Evolutionary conservation across 2,797 vertebrate species (phyloP).

Genomic region (Hybognathus amarus): DNA sequence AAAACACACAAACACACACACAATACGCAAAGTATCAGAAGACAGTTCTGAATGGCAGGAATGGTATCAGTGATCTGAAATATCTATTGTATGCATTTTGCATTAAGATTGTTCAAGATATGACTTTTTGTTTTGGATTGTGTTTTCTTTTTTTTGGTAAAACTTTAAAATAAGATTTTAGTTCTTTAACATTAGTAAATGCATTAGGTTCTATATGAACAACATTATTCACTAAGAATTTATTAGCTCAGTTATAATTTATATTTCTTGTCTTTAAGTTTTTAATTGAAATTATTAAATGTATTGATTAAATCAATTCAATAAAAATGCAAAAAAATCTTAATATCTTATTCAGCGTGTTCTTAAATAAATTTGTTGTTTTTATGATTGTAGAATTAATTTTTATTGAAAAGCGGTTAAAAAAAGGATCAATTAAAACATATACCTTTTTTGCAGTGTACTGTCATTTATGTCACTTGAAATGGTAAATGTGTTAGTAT

Average conservation of each 20-base stretch:
- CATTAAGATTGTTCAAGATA: neutral
- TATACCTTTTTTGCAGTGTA: neutral
- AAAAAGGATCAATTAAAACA: neutral
- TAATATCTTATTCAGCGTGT: neutral
- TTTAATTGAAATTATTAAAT: neutral
- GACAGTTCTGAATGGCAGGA: neutral
- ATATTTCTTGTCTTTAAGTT: neutral
- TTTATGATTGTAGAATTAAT: neutral
- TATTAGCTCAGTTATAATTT: neutral
- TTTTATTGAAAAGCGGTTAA: neutral
- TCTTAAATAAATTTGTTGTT: neutral
- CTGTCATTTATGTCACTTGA: neutral
- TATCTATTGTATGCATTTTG: neutral
- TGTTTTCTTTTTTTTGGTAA: neutral
- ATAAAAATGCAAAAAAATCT: neutral
- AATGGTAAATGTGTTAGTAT: neutral
- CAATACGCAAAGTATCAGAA: conserved; percentile 6
- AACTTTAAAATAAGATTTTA: neutral
- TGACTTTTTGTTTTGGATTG: neutral
- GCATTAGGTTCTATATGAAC: neutral
- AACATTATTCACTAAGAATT: no score
- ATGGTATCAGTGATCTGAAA: neutral
- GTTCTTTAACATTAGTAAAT: neutral
- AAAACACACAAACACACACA: conserved; percentile 31
- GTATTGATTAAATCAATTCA: fast-evolving